Percentiles rank a stretch among this genome's conserved stretches.
Conservation (phyloP, 2,797 vertebrate genomes). For the Notamacropus eugenii region DNA sequence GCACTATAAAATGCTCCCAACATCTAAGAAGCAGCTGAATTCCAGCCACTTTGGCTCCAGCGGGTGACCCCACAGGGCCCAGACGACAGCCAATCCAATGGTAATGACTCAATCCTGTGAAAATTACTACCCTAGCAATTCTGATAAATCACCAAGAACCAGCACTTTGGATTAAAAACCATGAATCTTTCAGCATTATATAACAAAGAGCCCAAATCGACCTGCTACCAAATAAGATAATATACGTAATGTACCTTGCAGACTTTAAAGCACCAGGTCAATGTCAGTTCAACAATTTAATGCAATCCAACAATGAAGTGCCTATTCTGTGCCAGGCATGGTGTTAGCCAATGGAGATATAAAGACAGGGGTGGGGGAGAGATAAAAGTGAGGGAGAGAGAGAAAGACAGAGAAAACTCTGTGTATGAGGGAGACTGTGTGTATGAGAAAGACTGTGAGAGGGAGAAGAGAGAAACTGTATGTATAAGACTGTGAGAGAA, state of each 20-base stretch:
- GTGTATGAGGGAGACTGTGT: no score
- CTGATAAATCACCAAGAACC: conserved; percentile 50
- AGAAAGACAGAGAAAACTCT: no score
- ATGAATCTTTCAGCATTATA: neutral
- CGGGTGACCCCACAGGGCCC: neutral
- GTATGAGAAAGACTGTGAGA: no score
- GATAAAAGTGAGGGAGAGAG: fast-evolving
- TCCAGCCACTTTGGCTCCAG: conserved; percentile 38
- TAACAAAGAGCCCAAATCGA: conserved; percentile 21
- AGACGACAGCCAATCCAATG: neutral
- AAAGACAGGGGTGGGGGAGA: neutral
- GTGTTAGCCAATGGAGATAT: neutral
- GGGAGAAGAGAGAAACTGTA: no score
- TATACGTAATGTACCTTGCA: neutral
- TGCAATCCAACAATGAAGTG: neutral
- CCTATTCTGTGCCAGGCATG: neutral
- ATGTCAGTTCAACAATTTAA: neutral
- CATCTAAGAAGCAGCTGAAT: conserved; percentile 38
- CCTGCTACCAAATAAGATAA: neutral
- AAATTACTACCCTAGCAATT: conserved; percentile 61
- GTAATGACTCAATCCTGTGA: conserved; percentile 2
- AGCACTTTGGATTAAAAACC: conserved; percentile 33
- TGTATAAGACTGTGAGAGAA: no score
- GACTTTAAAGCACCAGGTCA: neutral
- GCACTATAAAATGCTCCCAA: conserved; percentile 48